Base-by-base conservation (phyloP, 2,888 invertebrate genomes). In the Drosophila mulleri region DNA sequence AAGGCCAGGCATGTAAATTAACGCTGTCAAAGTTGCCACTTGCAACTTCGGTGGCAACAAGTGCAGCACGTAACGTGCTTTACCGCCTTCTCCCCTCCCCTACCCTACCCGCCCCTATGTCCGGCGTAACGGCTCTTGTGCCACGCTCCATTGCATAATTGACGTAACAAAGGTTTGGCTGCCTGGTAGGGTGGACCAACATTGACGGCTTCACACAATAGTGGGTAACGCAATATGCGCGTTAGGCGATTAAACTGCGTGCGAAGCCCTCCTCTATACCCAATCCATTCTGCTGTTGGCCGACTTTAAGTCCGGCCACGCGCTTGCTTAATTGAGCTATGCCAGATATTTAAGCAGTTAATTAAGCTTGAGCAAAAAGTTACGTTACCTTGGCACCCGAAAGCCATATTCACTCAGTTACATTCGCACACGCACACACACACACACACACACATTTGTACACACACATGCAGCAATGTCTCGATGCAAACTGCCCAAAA, bases 11-110 rank as follows among this genome's bases (percentile, higher is more conserved):
- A 64, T 58, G 73, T 61, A 73, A 67, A 73, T 78, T 78, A 68
- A 73, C 63, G 75, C 67, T 72, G 61, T 64, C 61, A 29, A 48
- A 67, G 78, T 58, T 78, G 73, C 75, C 75, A 78, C 63, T 72
- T 78, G 73, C 78, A 77, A 63, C 65, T 65, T 76, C 18, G 72
- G 77, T 58, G 68, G 58, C 68, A 68, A 68, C 53, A 60, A 69
- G 70, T 70, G 61, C 56, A 48, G 39, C 67, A 61, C 73, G 39
- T 76, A 71, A 76, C 67, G 67, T 67, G 67, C 48, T 26, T 47
- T 47, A 35, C 35, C 26, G 6, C 54, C 48, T 14, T 16, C 20
- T 18, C 54, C 1, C 6, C 50, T 3, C n/a, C 8, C n/a, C 6
- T 14, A 53, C 11, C 2, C 1, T 41, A 11, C 9, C 6, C 3